Evolutionary conservation across 2,888 invertebrate species (phyloP), one percentile per base, ranked within the genome.

Genomic region (Chironomus tentans): DNA sequence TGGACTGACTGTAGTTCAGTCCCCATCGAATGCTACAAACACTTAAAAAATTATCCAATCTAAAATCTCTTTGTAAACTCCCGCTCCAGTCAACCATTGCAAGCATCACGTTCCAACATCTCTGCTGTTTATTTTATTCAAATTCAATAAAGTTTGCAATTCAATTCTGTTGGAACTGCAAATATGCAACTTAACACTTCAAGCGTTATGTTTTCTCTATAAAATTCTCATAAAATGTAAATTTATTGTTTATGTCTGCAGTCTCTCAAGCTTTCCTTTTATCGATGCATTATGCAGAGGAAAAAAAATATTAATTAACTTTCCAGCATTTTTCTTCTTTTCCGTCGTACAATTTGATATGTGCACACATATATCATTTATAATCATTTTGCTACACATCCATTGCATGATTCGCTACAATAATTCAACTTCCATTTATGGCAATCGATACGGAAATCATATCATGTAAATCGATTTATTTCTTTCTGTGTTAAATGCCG

Each of bases 281-380:
- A 47, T 50, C 71, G 24, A 18, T 18, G 28, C 22, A 70, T 70
- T 70, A 70, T 70, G 70, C 21, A 18, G 15, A 50, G 70, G 28
- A 28, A 28, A 18, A n/a, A n/a, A 48, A 28, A 56, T 50, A 71
- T 71, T 71, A 71, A 71, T 71, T 71, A 71, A 28, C 71, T 71
- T 56, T 71, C 71, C 6, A 50, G 28, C 28, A 28, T 28, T 28
- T 28, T 28, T 28, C 28, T 4, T 28, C 28, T 28, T 5, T 28
- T n/a, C n/a, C 6, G 28, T 28, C 28, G 28, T 38, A 38, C 38
- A 38, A 4, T 38, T 38, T 38, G 38, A 38, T 38, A 38, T 38
- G 38, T 38, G 38, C 38, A 38, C 10, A 38, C 38, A 13, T 24
- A 50, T 50, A 4, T 65, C 65, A 22, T 38, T 38, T 38, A 65